phyloP scores from a whole-genome alignment of 2,797 vertebrate species.

The Myripristis murdjan region DNA sequence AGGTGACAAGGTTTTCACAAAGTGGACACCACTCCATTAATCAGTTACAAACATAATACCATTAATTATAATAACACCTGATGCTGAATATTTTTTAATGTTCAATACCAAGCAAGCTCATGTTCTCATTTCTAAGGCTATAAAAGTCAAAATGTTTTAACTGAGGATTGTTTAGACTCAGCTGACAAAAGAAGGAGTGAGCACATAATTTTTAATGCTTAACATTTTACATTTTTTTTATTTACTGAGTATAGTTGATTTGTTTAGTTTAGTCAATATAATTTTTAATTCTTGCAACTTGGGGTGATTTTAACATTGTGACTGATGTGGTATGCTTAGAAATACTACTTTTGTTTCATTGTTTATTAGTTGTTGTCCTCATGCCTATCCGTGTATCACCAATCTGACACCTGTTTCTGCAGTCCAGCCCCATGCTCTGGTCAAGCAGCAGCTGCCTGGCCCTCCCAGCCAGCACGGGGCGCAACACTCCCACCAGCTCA shows the following conservation, averaged over 20 bases:
- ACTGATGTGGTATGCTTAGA: neutral
- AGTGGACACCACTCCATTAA: too few relatives aligned
- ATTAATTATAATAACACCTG: too few relatives aligned
- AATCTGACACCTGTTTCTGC: conserved; percentile 89
- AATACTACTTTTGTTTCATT: neutral
- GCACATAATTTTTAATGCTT: too few relatives aligned
- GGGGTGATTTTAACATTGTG: neutral
- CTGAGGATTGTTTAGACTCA: too few relatives aligned
- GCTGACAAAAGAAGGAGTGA: too few relatives aligned
- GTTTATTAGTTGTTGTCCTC: neutral
- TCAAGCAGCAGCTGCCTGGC: conserved; percentile 89
- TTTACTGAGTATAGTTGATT: neutral
- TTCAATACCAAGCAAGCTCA: too few relatives aligned
- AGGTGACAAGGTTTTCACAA: too few relatives aligned
- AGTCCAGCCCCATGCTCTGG: conserved; percentile 88
- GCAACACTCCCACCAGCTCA: conserved; percentile 92
- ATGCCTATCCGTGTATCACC: neutral
- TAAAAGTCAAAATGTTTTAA: too few relatives aligned
- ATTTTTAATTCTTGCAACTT: neutral
- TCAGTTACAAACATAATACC: too few relatives aligned
- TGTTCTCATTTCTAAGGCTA: too few relatives aligned
- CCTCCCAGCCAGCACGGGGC: conserved; percentile 87
- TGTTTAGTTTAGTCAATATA: neutral
- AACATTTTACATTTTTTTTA: too few relatives aligned
- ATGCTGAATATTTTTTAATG: too few relatives aligned